phyloP scores from a whole-genome alignment of 2,113 vertebrate genomes.

The Dicaeum eximium region DNA sequence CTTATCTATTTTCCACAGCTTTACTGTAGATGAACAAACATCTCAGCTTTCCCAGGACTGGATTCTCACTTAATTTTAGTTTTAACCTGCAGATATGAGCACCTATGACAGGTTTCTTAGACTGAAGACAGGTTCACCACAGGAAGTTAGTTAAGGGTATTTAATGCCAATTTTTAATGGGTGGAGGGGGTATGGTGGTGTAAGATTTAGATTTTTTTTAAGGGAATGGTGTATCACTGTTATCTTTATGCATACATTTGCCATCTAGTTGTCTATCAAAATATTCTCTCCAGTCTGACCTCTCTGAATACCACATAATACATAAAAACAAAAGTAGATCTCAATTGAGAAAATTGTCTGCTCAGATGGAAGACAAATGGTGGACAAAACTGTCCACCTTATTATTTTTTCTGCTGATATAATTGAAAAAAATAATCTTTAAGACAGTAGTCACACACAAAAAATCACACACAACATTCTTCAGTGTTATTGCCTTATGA shows the following conservation, averaged over 20 bases:
- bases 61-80: neutral
- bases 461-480: neutral
- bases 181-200: fast-evolving
- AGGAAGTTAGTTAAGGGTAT: neutral
- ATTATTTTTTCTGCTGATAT: neutral
- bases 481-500: neutral
- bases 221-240: neutral
- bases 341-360: neutral
- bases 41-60: neutral
- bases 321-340: neutral
- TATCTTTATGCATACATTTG: neutral
- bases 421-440: neutral
- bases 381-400: neutral
- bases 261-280: neutral
- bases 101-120: neutral
- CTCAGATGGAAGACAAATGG: neutral
- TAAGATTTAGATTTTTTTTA: neutral
- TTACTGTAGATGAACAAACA: neutral
- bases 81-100: neutral
- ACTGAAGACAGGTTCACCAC: neutral
- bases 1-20: neutral
- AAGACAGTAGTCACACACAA: neutral
- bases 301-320: neutral
- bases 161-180: neutral
- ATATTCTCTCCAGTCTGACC: neutral